These are phyloP conservation scores for Rhamphomyia laevipes DNA, from an alignment of 2,888 invertebrate species.

Conservation along the genomic window DNA sequence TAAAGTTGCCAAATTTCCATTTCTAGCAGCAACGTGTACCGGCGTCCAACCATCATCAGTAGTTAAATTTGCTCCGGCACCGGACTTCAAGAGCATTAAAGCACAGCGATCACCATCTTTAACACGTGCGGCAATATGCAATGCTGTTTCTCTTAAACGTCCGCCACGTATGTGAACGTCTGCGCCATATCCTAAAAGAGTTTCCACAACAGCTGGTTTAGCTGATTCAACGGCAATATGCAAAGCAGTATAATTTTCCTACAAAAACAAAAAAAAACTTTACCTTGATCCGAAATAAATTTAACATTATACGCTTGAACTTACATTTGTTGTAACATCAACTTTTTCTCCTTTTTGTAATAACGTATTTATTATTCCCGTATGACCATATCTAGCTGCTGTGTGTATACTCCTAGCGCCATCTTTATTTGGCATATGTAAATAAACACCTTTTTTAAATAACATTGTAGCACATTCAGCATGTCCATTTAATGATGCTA, in stretches of 20 bases:
- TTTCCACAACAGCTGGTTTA: conserved; percentile 90
- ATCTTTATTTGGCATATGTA: conserved; percentile 96
- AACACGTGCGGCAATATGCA: conserved; percentile 94
- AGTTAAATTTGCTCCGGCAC: conserved; percentile 89
- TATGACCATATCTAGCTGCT: conserved; percentile 93
- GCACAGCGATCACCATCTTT: conserved; percentile 88
- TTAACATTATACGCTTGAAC: conserved; percentile 10
- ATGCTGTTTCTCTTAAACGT: conserved; percentile 80
- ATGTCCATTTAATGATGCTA: conserved; percentile 93
- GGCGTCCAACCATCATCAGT: conserved; percentile 96
- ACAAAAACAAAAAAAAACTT: conserved; percentile 3
- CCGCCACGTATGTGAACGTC: conserved; percentile 93
- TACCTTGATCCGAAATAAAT: not conserved
- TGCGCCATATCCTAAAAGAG: conserved; percentile 90
- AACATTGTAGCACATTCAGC: conserved; percentile 98
- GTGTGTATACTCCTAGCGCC: conserved; percentile 97
- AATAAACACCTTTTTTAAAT: conserved; percentile 95
- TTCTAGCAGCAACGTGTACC: conserved; percentile 88
- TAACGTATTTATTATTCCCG: conserved; percentile 91
- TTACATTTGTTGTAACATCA: conserved; percentile 87
- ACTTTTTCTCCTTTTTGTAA: conserved; percentile 95
- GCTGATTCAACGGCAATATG: conserved; percentile 95
- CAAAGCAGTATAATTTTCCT: conserved; percentile 96
- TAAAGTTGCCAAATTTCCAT: conserved; percentile 80
- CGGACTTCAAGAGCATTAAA: conserved; percentile 93